phyloP scores from a whole-genome alignment of 1,140 invertebrate genomes.

The Bombus confusus region DNA sequence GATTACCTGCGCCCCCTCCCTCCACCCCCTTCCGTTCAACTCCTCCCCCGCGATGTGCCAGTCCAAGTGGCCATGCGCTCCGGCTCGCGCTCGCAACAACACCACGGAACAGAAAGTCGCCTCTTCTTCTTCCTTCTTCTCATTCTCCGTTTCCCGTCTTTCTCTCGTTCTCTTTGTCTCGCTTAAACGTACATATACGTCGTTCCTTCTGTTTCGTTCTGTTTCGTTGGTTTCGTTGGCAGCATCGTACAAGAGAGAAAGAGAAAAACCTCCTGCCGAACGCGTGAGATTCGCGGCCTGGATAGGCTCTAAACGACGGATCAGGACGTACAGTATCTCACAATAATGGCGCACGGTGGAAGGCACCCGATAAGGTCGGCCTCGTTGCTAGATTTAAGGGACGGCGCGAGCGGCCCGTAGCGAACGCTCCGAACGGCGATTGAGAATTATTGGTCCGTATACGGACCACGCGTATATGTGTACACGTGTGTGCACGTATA shows the following conservation, averaged over 20 bases:
- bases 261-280: constrained; percentile 51
- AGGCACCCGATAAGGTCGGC: constrained; percentile 65
- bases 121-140: background rate
- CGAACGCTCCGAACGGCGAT: constrained; percentile 45
- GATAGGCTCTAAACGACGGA: constrained; percentile 65
- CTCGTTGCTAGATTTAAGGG: constrained; percentile 64
- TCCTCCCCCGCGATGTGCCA: constrained; percentile 43
- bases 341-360: constrained; percentile 66
- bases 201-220: background rate
- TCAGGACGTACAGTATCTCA: constrained; percentile 65
- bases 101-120: constrained; percentile 1
- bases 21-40: constrained; percentile 19
- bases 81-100: constrained; percentile 40
- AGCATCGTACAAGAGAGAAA: background rate
- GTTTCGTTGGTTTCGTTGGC: background rate
- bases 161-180: background rate
- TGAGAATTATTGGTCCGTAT: constrained; percentile 63
- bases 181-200: background rate
- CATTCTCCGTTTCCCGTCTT: background rate
- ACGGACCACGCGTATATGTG: background rate
- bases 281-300: constrained; percentile 59
- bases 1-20: constrained; percentile 70
- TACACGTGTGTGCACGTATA: background rate
- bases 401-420: constrained; percentile 41
- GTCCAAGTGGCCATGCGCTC: constrained; percentile 11